Conservation (phyloP, 2,888 invertebrate genomes). For the Andrena hattorfiana region DNA sequence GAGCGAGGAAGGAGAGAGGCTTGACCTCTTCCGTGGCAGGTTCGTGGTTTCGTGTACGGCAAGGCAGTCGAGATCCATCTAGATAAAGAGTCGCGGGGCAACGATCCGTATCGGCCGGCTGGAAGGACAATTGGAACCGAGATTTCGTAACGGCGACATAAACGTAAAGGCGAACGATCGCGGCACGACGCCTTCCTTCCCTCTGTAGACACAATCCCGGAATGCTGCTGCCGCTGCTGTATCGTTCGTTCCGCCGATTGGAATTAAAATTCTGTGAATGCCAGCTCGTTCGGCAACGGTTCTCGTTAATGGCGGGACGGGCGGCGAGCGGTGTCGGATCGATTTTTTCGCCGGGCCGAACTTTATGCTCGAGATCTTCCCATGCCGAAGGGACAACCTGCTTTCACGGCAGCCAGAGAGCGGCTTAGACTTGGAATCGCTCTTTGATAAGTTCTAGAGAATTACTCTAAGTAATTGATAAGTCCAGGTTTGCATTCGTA, state of each 20-base stretch:
- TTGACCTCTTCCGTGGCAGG: slow-evolving; percentile 46
- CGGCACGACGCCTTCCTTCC: slow-evolving; percentile 57
- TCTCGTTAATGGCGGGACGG: slow-evolving; percentile 48
- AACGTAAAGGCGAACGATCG: slow-evolving; percentile 70
- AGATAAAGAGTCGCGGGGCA: slow-evolving; percentile 64
- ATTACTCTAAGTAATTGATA: no score
- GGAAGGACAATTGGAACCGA: slow-evolving; percentile 68
- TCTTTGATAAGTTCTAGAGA: no score
- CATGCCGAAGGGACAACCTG: neutral
- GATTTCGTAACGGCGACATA: slow-evolving; percentile 71
- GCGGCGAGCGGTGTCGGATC: slow-evolving; percentile 44
- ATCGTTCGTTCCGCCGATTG: slow-evolving; percentile 58
- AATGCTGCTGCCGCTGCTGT: slow-evolving; percentile 59
- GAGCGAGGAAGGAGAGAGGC: slow-evolving; percentile 4
- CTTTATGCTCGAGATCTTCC: slow-evolving; percentile 24
- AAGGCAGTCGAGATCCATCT: slow-evolving; percentile 60
- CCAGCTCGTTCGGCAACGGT: slow-evolving; percentile 46
- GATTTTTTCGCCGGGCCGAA: slow-evolving; percentile 38
- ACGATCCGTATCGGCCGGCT: slow-evolving; percentile 67
- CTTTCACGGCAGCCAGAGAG: no score
- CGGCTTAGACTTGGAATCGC: no score
- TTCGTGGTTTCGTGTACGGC: slow-evolving; percentile 50
- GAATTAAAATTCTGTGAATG: slow-evolving; percentile 72
- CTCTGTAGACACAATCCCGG: slow-evolving; percentile 61
- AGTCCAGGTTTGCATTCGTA: no score